Evolutionary conservation across 2,888 invertebrate genomes (phyloP).

Genomic region (Lobophora halterata): DNA sequence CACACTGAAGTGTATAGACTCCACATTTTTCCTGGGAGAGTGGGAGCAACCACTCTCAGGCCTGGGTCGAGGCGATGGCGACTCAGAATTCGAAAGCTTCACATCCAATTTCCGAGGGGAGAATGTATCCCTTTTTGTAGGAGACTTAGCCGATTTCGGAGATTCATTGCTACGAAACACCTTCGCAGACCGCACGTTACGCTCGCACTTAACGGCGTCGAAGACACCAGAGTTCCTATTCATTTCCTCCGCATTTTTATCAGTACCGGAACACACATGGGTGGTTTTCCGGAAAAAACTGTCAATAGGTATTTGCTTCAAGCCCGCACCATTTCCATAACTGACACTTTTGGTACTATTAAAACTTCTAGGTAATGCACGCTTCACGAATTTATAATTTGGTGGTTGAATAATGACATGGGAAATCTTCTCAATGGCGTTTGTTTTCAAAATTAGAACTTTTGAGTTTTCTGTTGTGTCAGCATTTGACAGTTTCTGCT

Average conservation of each 20-base stretch:
- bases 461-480: conserved; percentile 54
- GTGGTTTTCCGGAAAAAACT: conserved; percentile 46
- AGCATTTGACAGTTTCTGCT: conserved; percentile 51
- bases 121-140: conserved; percentile 35
- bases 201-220: conserved; percentile 52
- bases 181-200: conserved; percentile 37
- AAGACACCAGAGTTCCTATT: conserved; percentile 56
- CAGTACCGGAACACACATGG: conserved; percentile 35
- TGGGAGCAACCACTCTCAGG: conserved; percentile 42
- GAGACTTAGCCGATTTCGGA: conserved; percentile 36
- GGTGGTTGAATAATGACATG: conserved; percentile 73
- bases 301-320: conserved; percentile 59
- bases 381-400: conserved; percentile 72
- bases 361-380: conserved; percentile 52
- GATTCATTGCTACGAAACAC: conserved; percentile 44
- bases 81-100: conserved; percentile 45
- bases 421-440: conserved; percentile 67
- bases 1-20: conserved; percentile 52
- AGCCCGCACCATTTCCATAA: conserved; percentile 48
- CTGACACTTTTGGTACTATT: conserved; percentile 39
- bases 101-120: conserved; percentile 41
- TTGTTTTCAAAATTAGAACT: conserved; percentile 75
- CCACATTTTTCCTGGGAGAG: conserved; percentile 51
- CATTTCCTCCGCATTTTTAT: conserved; percentile 58
- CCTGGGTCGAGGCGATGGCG: conserved; percentile 40